Percentiles rank a stretch among this genome's conserved stretches.
These are phyloP conservation scores for Pseudeuparius sepicola DNA, from an alignment of 2,888 invertebrate species.

Conservation along the genomic window DNA sequence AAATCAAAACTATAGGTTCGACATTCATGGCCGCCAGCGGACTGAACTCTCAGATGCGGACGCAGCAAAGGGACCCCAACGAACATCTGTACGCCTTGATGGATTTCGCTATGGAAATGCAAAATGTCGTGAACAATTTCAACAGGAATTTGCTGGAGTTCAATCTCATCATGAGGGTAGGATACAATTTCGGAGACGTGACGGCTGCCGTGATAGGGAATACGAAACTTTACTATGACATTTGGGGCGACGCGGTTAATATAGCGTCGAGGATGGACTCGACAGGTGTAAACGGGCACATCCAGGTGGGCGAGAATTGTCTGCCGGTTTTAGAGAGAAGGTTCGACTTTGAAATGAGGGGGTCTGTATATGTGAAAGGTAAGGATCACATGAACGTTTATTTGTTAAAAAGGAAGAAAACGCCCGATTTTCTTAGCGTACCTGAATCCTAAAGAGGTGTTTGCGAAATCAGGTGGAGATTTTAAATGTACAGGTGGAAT, in stretches of 20 bases:
- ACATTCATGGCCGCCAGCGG: conserved; percentile 98
- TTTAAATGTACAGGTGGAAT: too few relatives aligned
- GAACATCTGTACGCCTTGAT: conserved; percentile 79
- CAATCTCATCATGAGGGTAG: conserved; percentile 75
- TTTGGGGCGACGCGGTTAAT: conserved; percentile 98
- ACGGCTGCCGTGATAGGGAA: conserved; percentile 96
- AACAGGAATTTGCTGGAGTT: conserved; percentile 86
- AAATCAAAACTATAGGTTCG: conserved; percentile 95
- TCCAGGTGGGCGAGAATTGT: conserved; percentile 74
- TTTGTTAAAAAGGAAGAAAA: conserved; percentile 51
- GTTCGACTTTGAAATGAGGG: conserved; percentile 86
- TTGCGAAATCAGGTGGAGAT: too few relatives aligned
- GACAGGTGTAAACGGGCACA: conserved; percentile 78
- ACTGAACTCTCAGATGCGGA: conserved; percentile 69
- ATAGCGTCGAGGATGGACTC: conserved; percentile 97
- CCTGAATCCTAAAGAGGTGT: too few relatives aligned
- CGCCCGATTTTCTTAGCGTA: conserved; percentile 22
- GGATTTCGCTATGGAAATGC: conserved; percentile 90
- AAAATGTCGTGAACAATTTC: conserved; percentile 75
- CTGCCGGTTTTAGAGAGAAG: conserved; percentile 56
- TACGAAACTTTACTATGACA: conserved; percentile 91
- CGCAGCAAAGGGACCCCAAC: conserved; percentile 56
- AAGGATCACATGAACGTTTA: conserved; percentile 93
- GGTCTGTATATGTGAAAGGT: conserved; percentile 91
- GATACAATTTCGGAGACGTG: conserved; percentile 90